Evolutionary conservation across 1,140 invertebrate genomes (phyloP), one percentile per base, ranked within the genome.

Genomic region (Drosophila santomea): DNA sequence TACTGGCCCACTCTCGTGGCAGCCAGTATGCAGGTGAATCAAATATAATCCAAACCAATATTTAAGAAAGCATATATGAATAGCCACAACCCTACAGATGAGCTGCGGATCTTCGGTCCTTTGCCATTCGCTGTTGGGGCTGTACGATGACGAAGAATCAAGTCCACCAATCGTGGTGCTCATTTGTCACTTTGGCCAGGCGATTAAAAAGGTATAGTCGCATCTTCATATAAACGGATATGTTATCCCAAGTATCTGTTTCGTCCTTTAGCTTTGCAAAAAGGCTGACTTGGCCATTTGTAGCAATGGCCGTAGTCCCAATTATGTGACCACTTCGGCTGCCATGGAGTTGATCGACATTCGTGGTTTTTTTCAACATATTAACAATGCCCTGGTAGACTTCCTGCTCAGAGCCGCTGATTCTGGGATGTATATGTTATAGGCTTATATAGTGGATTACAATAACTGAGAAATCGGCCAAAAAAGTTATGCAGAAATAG

Each of bases 311-410:
- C 10, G 39, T 4, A 56, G 55, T 8, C 72, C 66, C 14, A 8
- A 3, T 7, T 74, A 77, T 39, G 25, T 14, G 0, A 55, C 15
- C 48, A 66, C 57, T 7, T 81, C 81, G 38, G 38, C 82, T 2
- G 43, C 74, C 15, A 74, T 85, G 82, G 60, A 81, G 0, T 14
- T 81, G 4, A 48, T 85, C 0, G 48, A 74, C 59, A 25, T 86
- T 5, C 36, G 3, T 7, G 39, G 48, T 15, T 14, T 78, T 7
- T 35, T 35, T 0, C 63, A 74, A 15, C 20, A 48, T 5, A 6
- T 85, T 7, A 85, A 85, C 47, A 74, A 63, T 23, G 41, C 44
- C 0, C 52, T 86, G n/a, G 48, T 85, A 17, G 57, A 71, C 14
- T 61, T 60, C 57, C 41, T 85, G 5, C 36, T 85, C 0, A 45